Evolutionary conservation across 2,797 vertebrate species (phyloP), one percentile per base, ranked within the genome.

Genomic region (Triplophysa yarkandensis): DNA sequence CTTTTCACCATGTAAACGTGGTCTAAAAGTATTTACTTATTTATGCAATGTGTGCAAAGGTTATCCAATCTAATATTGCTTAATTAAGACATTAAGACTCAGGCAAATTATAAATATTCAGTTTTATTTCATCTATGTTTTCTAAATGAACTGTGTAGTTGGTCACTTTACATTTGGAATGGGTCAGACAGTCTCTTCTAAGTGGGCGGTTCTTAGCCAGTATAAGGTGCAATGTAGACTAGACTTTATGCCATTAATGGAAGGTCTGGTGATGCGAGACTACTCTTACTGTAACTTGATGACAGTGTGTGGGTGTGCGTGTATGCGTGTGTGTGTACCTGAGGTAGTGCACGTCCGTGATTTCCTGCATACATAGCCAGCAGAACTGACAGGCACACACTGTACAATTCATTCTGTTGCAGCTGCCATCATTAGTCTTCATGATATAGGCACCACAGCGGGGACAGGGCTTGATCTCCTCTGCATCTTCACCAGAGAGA

Each of bases 301-400:
- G 39, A 14, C 25, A 3, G 17, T 19, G 69, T 57, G 50, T 58
- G 21, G 71, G 39, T 30, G 19, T 64, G 16, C 50, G 41, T 52
- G 48, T 13, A 34, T 16, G 28, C 25, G 48, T 9, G 43, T 16
- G 28, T 23, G 14, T 9, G 44, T 87, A 94, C 93, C 95, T 96
- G 91, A 95, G 92, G 82, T 95, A 95, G 91, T 95, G 94, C 88
- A 95, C 91, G 0, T 95, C 94, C 0, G 95, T 94, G 89, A 95
- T 95, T 91, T 95, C 95, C 82, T 89, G 92, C 91, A 95, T 92
- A 87, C 95, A 96, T 66, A 95, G 92, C 95, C 95, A 95, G 81
- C 94, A 95, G 90, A 95, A 95, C 86, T 95, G 94, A 86, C 94
- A 95, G 83, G 94, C 93, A 6, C 94, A 95, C 63, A 95, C 92